Evolutionary conservation across 2,797 vertebrate species (phyloP), one percentile per base, ranked within the genome.

Genomic region (Emys orbicularis): DNA sequence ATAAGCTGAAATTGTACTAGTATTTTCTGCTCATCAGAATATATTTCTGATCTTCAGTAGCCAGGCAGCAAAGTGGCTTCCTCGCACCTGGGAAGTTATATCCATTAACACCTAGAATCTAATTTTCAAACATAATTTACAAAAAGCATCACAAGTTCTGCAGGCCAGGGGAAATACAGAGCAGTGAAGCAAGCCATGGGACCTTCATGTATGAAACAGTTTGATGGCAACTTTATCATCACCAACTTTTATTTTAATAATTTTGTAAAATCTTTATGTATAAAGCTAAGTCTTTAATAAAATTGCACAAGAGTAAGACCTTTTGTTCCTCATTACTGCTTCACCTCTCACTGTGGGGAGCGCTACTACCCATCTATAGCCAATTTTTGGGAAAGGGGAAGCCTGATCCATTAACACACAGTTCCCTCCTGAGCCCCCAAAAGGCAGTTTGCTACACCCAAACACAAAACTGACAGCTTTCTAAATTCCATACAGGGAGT

Each of bases 1-100:
- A 91, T 88, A 94, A 95, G 53, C 50, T 91, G 59, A 12, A 88
- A 53, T 31, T 54, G 57, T 91, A 81, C 93, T 47, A 44, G 41
- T 29, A 12, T 12, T 8, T 81, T 53, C 23, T 6, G 54, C 37
- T n/a, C 90, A 90, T 41, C 90, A 85, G 90, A 89, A 93, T 34
- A 8, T 5, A 59, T 52, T 53, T 87, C 54, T 76, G 83, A 11
- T 23, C 49, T 72, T 65, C 65, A 79, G 10, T 80, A 83, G 56
- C 23, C 79, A 79, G 49, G 81, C 90, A 92, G 79, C 81, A 88
- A 41, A 41, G 5, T 34, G 18, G 2, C 56, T 90, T 92, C 68
- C n/a, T 88, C 29, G 84, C 94, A 21, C 12, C 89, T 92, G 90
- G 79, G 54, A 89, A 89, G 57, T 81, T 83, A 76, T 83, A 57